Conservation (phyloP, 2,797 vertebrate genomes). For the Rhynchotus rufescens region DNA sequence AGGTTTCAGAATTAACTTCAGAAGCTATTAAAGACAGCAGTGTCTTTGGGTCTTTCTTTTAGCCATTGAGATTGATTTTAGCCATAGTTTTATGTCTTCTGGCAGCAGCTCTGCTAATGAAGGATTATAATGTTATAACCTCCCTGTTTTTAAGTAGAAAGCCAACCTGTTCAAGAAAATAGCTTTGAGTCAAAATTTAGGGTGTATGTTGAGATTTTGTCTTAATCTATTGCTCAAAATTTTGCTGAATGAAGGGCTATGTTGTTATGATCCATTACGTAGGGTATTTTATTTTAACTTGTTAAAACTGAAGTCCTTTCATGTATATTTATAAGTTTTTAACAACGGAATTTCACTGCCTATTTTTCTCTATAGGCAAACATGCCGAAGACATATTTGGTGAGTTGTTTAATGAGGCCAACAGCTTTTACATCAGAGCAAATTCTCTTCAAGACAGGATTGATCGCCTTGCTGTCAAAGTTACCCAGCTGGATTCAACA, state of each 20-base stretch:
- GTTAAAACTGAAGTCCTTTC: not conserved
- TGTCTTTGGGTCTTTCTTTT: not conserved
- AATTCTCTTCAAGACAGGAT: slow-evolving; percentile 98
- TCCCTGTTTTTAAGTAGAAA: not conserved
- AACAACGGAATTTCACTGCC: slow-evolving; percentile 18
- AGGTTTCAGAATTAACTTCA: not conserved
- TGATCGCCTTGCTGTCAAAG: slow-evolving; percentile 97
- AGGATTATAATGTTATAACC: not conserved
- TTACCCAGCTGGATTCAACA: slow-evolving; percentile 98
- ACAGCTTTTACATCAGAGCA: slow-evolving; percentile 95
- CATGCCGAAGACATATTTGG: slow-evolving; percentile 99
- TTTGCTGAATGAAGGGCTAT: not conserved
- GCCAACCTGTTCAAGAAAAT: not conserved
- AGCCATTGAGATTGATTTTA: not conserved
- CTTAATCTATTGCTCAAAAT: not conserved
- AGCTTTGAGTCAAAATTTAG: not conserved
- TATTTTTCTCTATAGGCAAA: slow-evolving; percentile 86
- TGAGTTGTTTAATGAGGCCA: slow-evolving; percentile 97
- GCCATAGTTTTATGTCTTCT: not conserved
- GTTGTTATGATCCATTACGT: not conserved
- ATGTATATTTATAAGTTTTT: slow-evolving; percentile 1
- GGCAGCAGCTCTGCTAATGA: not conserved
- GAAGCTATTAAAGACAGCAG: not conserved
- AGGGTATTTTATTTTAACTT: not conserved
- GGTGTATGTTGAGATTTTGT: not conserved